Base-by-base conservation (phyloP, 1,140 invertebrate species). In the Pseudachorutes palmiensis region DNA sequence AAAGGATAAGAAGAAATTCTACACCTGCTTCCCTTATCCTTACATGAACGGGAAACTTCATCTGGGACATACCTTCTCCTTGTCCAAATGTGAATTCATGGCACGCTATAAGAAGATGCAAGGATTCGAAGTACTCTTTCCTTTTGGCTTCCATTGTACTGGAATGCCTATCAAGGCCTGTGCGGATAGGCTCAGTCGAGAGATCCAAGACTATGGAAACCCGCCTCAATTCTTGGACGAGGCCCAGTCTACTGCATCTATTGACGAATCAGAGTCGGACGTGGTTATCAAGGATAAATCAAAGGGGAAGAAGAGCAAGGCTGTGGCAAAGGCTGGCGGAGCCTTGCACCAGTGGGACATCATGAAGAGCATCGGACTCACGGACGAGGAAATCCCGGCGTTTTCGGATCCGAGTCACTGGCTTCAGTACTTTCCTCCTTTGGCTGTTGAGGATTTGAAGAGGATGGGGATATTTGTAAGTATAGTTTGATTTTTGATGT, bases 41-140 rank as follows among this genome's bases (percentile, higher is more conserved):
- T 99, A 99, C 75, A 99, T 99, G 97, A 99, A 99, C 86, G 97
- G 97, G 30, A 84, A 90, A 55, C 83, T 99, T 62, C 97, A 99
- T 84, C 81, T 99, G 59, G 97, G 97, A 0, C 97, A 99, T 78
- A 94, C 93, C 5, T 99, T 99, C 82, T 92, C 94, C 19, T 76
- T 98, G 31, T 95, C 94, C 45, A 99, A 99, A 83, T 94, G 92
- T 80, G 96, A 98, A 59, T 72, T 72, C 48, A 64, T 64, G 36
- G 45, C 48, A 19, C 64, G 72, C 16, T 99, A 89, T 76, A 86
- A 98, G 72, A 84, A 94, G 33, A 76, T 99, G 30, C 87, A 91
- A 77, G 97, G 97, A 0, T 95, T 93, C 77, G 86, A 87, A 74
- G 90, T 89, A 32, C 80, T 99, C 0, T 99, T 98, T 81, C 97